Percentiles rank a stretch among this genome's conserved stretches.
Conservation (phyloP, 1,140 invertebrate species). For the Dufourea novaeangliae region DNA sequence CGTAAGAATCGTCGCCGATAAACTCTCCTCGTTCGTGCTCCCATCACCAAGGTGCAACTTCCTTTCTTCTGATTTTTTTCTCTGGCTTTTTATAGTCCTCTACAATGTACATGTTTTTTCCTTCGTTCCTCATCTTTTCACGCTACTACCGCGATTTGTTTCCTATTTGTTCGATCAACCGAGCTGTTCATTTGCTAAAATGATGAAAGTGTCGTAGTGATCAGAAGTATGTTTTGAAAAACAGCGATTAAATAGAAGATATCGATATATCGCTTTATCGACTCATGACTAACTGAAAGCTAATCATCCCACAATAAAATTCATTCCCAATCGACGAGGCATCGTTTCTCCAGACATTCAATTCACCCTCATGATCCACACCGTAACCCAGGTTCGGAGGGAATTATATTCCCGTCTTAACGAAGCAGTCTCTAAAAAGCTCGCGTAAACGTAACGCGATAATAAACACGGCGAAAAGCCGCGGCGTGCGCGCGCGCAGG, state of each 20-base stretch:
- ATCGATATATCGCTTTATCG: no score
- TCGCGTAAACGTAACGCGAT: background rate
- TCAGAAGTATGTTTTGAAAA: no score
- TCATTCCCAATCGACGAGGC: no score
- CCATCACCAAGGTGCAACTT: background rate
- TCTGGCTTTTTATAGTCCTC: background rate
- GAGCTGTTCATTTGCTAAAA: no score
- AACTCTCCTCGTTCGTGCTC: background rate
- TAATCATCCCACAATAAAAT: no score
- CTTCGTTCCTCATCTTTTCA: background rate
- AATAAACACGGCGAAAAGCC: constrained; percentile 12
- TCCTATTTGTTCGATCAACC: no score
- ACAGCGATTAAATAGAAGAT: no score
- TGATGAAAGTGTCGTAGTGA: no score
- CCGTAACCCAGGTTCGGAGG: background rate
- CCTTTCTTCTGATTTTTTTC: background rate
- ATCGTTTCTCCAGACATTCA: no score
- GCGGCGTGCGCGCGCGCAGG: background rate
- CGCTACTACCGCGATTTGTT: no score
- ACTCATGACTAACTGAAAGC: no score
- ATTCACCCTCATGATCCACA: no score
- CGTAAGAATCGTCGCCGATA: constrained; percentile 33
- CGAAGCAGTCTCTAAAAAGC: background rate
- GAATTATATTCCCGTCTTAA: background rate
- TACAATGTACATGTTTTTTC: background rate